phyloP scores from a whole-genome alignment of 2,888 invertebrate species.

The Dendrolimus pini region DNA sequence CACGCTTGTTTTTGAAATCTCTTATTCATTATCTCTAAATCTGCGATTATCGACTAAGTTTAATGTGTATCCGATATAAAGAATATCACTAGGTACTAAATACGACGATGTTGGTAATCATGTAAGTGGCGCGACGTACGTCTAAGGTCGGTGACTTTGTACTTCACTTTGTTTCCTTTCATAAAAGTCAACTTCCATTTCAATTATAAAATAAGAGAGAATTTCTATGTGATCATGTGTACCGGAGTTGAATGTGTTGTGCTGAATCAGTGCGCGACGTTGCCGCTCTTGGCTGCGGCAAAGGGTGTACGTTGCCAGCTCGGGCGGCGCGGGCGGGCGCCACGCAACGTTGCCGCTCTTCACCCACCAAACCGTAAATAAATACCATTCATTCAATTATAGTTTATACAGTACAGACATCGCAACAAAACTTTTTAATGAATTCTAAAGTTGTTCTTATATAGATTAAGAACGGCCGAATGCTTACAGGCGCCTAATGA shows the following conservation, averaged over 20 bases:
- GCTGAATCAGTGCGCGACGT: slow-evolving; percentile 67
- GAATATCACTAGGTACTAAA: too few species aligned
- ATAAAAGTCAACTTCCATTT: not conserved
- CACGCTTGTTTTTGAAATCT: too few species aligned
- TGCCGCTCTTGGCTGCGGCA: slow-evolving; percentile 51
- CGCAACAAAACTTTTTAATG: slow-evolving; percentile 32
- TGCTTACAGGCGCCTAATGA: slow-evolving; percentile 3
- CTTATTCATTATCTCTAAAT: too few species aligned
- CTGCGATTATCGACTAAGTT: too few species aligned
- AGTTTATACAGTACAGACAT: slow-evolving; percentile 19
- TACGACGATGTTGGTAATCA: not conserved
- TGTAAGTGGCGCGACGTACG: not conserved
- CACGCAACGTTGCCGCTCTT: slow-evolving; percentile 53
- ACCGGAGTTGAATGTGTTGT: slow-evolving; percentile 44
- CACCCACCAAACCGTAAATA: slow-evolving; percentile 41
- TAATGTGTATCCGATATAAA: too few species aligned
- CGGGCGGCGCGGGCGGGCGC: slow-evolving; percentile 51
- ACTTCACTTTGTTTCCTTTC: not conserved
- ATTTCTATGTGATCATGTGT: not conserved
- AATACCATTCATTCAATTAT: slow-evolving; percentile 68
- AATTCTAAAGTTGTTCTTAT: slow-evolving; percentile 33
- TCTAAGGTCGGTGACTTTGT: not conserved
- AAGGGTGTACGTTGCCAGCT: slow-evolving; percentile 64
- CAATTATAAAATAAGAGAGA: not conserved
- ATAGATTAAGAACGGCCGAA: slow-evolving; percentile 17